Conservation (phyloP, 2,888 invertebrate species). For the Limnephilus lunatus region DNA sequence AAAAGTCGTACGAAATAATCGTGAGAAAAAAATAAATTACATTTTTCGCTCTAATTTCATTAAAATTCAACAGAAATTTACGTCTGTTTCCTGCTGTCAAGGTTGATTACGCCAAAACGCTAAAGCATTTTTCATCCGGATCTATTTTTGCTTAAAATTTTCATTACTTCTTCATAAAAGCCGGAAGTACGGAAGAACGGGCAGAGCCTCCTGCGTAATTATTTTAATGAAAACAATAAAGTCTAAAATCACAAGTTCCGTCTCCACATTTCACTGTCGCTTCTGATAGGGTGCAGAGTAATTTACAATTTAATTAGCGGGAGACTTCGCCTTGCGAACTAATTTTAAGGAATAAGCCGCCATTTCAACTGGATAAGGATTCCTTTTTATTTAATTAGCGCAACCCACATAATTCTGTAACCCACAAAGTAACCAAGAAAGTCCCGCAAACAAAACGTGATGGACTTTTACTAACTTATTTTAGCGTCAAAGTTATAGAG, state of each 20-base stretch:
- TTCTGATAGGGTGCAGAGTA: slow-evolving; percentile 19
- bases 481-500: not conserved
- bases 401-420: not conserved
- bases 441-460: not conserved
- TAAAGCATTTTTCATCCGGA: not conserved
- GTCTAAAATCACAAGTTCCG: slow-evolving; percentile 8
- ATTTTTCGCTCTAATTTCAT: not conserved
- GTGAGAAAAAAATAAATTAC: not conserved
- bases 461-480: not conserved
- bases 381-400: slow-evolving; percentile 2
- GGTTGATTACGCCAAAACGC: not conserved
- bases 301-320: slow-evolving; percentile 29
- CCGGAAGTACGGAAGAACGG: not conserved
- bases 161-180: not conserved
- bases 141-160: not conserved
- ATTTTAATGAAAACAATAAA: slow-evolving; percentile 12
- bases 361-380: not conserved
- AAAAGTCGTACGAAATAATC: not conserved
- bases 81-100: not conserved
- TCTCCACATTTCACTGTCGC: slow-evolving; percentile 1
- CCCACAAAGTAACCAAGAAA: not conserved
- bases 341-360: slow-evolving; percentile 13
- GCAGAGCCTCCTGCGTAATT: not conserved
- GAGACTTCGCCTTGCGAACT: not conserved
- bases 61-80: not conserved